Evolutionary conservation across 2,888 invertebrate genomes (phyloP).

Genomic region (Rhagium mordax): DNA sequence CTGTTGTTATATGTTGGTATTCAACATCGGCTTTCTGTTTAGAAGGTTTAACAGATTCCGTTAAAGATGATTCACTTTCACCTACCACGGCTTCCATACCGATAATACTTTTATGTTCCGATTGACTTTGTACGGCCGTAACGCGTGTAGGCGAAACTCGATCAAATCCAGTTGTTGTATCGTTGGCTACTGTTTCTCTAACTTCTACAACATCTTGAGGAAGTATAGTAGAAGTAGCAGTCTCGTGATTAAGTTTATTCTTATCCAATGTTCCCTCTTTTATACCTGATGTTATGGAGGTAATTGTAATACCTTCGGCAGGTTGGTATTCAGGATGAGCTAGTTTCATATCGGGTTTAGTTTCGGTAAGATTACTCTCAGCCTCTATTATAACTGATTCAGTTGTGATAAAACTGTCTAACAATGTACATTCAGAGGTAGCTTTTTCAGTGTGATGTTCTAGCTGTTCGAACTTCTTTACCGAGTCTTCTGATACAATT

Average conservation of each 20-base stretch:
- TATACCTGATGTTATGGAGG: constrained; percentile 73
- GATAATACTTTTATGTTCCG: constrained; percentile 73
- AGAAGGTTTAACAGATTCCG: constrained; percentile 69
- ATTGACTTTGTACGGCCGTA: constrained; percentile 72
- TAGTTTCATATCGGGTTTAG: constrained; percentile 69
- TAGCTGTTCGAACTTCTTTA: constrained; percentile 59
- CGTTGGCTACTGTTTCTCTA: constrained; percentile 73
- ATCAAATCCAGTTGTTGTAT: constrained; percentile 72
- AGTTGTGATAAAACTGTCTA: constrained; percentile 74
- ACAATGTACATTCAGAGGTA: constrained; percentile 63
- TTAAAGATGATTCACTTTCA: constrained; percentile 74
- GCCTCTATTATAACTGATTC: constrained; percentile 75
- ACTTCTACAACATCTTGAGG: constrained; percentile 72
- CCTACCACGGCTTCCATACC: constrained; percentile 72
- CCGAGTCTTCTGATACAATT: constrained; percentile 70
- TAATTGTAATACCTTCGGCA: constrained; percentile 74
- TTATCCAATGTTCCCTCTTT: constrained; percentile 72
- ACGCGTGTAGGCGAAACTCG: constrained; percentile 67
- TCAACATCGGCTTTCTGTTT: constrained; percentile 69
- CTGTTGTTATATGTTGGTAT: constrained; percentile 69
- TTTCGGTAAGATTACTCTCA: constrained; percentile 71
- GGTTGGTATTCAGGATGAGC: constrained; percentile 72
- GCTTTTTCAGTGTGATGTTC: constrained; percentile 53
- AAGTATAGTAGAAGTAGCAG: constrained; percentile 61
- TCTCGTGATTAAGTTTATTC: constrained; percentile 51